These are phyloP conservation scores for Parochlus steinenii DNA, from an alignment of 2,888 invertebrate genomes.

Conservation along the genomic window DNA sequence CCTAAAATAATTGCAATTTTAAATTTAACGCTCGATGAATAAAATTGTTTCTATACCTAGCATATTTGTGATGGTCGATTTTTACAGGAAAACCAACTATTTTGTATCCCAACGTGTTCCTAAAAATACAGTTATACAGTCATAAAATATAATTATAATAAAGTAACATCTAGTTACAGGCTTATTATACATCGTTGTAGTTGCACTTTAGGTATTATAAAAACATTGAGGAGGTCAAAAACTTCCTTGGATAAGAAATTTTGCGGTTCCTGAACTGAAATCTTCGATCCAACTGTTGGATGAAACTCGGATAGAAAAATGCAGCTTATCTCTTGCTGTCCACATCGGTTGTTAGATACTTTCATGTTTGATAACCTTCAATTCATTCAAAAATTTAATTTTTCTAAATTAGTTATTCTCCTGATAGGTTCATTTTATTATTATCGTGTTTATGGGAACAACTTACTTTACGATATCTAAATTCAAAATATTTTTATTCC, in stretches of 20 bases:
- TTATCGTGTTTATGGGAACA: too few relatives aligned
- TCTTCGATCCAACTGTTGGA: slow-evolving; percentile 65
- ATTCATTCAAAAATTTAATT: too few relatives aligned
- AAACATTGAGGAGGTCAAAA: slow-evolving; percentile 86
- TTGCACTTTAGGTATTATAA: slow-evolving; percentile 89
- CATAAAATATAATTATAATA: slow-evolving; percentile 1
- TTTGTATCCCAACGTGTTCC: slow-evolving; percentile 57
- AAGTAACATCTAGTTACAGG: slow-evolving; percentile 42
- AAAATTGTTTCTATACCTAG: slow-evolving; percentile 86
- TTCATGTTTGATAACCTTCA: too few relatives aligned
- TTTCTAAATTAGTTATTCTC: too few relatives aligned
- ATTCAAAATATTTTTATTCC: too few relatives aligned
- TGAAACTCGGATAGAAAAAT: slow-evolving; percentile 38
- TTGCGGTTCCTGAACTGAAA: slow-evolving; percentile 76
- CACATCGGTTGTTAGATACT: too few relatives aligned
- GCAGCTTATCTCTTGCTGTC: too few relatives aligned
- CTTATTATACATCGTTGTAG: slow-evolving; percentile 80
- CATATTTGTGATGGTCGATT: slow-evolving; percentile 77
- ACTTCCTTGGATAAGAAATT: slow-evolving; percentile 83
- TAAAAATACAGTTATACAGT: slow-evolving; percentile 17
- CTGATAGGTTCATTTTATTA: too few relatives aligned
- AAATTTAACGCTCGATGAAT: too few relatives aligned
- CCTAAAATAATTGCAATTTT: too few relatives aligned
- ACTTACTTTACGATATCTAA: too few relatives aligned
- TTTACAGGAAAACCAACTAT: slow-evolving; percentile 85